Evolutionary conservation across 2,797 vertebrate genomes (phyloP).

Genomic region (Leptoclinus maculatus): DNA sequence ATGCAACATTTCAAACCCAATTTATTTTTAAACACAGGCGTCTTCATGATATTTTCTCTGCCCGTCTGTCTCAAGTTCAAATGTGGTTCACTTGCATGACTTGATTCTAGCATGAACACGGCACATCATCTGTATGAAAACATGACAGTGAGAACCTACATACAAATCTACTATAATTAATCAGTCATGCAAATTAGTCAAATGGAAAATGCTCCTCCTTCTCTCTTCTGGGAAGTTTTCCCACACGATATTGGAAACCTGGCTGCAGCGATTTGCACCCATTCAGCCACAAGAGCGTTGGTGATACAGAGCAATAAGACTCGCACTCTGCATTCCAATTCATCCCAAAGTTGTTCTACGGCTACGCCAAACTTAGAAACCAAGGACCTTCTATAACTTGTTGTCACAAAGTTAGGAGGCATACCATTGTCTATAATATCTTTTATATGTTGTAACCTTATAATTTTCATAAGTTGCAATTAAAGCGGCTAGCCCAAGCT

Average conservation of each 20-base stretch:
- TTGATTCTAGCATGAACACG: background rate
- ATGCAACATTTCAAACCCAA: background rate
- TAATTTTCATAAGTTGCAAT: background rate
- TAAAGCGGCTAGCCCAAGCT: background rate
- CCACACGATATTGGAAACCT: background rate
- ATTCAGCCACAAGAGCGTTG: conserved; percentile 7
- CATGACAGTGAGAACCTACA: background rate
- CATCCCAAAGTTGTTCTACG: background rate
- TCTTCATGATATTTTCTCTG: background rate
- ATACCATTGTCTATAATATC: background rate
- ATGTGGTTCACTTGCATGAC: background rate
- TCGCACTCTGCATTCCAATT: background rate
- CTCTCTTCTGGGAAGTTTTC: conserved; percentile 4
- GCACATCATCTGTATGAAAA: background rate
- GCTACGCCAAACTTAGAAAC: background rate
- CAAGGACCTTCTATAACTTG: background rate
- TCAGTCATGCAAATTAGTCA: background rate
- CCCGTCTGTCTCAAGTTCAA: background rate
- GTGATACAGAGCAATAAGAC: background rate
- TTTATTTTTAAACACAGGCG: background rate
- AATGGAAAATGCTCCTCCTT: background rate
- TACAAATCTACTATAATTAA: background rate
- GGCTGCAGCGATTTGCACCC: conserved; percentile 4
- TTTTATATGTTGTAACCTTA: background rate
- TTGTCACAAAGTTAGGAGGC: background rate